These are phyloP conservation scores for Nephrotoma guestfalica DNA, from an alignment of 2,888 invertebrate species.

Conservation along the genomic window DNA sequence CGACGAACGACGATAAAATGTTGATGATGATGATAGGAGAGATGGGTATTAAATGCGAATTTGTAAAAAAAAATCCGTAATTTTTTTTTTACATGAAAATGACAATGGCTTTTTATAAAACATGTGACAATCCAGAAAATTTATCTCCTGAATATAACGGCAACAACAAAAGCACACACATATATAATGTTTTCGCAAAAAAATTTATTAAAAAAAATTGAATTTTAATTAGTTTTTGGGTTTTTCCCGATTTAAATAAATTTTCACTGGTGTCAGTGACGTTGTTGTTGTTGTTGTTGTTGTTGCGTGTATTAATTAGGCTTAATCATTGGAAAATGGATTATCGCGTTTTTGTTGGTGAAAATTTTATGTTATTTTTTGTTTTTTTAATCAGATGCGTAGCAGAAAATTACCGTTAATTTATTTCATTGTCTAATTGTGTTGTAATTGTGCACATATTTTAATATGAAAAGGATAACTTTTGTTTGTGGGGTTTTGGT, in stretches of 20 bases:
- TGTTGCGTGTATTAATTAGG: neutral
- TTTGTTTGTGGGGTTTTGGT: neutral
- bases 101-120: neutral
- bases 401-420: neutral
- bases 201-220: neutral
- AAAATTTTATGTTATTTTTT: neutral
- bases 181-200: neutral
- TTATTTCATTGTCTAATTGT: neutral
- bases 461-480: neutral
- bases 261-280: neutral
- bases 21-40: neutral
- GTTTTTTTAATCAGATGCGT: neutral
- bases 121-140: neutral
- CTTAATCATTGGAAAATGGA: neutral
- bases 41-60: neutral
- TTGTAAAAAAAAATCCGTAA: neutral
- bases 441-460: neutral
- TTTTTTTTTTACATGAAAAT: neutral
- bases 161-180: neutral
- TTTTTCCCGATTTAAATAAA: neutral
- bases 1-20: neutral
- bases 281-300: neutral
- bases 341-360: neutral
- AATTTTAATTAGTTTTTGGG: neutral
- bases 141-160: neutral